Conservation (phyloP, 2,113 vertebrate genomes). For the Geococcyx californianus region DNA sequence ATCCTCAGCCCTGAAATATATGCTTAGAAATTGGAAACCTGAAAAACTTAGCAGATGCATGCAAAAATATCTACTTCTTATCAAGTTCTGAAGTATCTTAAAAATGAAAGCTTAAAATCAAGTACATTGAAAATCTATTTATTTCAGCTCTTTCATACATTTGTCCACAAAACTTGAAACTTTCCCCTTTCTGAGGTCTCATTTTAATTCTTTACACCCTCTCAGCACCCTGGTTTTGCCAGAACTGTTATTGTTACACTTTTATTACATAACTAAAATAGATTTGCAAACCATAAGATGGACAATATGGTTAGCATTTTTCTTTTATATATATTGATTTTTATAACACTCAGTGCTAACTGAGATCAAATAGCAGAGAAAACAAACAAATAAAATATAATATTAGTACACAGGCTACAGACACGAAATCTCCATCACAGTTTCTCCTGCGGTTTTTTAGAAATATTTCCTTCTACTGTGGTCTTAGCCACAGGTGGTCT, state of each 20-base stretch:
- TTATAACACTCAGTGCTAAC: neutral
- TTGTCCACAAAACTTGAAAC: neutral
- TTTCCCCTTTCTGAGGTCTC: neutral
- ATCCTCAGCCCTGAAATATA: neutral
- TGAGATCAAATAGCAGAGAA: neutral
- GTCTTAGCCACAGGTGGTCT: neutral
- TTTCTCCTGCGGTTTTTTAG: neutral
- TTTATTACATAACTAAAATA: neutral
- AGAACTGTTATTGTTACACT: neutral
- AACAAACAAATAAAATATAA: neutral
- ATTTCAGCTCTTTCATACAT: neutral
- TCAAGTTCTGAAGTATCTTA: neutral
- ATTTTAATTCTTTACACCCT: neutral
- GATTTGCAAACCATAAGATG: neutral
- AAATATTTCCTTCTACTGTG: neutral
- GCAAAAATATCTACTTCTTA: neutral
- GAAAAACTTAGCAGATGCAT: neutral
- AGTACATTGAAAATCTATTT: neutral
- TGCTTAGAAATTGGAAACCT: neutral
- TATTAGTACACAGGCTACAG: neutral
- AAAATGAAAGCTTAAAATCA: conserved; percentile 4
- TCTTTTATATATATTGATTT: neutral
- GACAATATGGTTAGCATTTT: neutral
- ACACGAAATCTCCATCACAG: neutral
- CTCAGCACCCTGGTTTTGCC: neutral